Percentiles rank a stretch among this genome's conserved stretches.
phyloP scores from a whole-genome alignment of 2,797 vertebrate species.

The Acanthurus tractus region DNA sequence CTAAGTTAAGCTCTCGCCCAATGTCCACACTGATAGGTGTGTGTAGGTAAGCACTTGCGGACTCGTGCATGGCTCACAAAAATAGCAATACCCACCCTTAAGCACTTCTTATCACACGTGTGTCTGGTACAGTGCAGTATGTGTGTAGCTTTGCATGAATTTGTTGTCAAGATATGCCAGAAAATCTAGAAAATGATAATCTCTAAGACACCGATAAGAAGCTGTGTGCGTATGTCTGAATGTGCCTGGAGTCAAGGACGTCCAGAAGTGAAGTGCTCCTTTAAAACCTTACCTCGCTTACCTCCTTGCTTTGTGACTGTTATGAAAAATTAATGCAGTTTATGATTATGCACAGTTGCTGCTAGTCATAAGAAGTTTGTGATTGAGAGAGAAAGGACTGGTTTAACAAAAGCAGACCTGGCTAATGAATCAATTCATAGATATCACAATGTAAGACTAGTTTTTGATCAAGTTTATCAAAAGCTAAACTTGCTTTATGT shows the following conservation, averaged over 20 bases:
- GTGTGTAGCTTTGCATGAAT: not conserved
- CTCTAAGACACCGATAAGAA: slow-evolving; percentile 50
- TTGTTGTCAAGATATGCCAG: slow-evolving; percentile 28
- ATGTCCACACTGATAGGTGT: slow-evolving; percentile 31
- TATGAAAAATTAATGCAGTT: not conserved
- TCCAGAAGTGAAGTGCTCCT: not conserved
- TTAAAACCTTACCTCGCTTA: not conserved
- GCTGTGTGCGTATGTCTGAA: slow-evolving; percentile 26
- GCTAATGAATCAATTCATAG: not conserved
- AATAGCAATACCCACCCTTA: slow-evolving; percentile 51
- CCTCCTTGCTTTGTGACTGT: not conserved
- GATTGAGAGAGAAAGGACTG: not conserved
- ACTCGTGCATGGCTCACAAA: slow-evolving; percentile 37
- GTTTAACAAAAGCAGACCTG: not conserved
- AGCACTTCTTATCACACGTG: slow-evolving; percentile 16
- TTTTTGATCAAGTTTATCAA: no score
- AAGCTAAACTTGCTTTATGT: no score
- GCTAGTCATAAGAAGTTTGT: not conserved
- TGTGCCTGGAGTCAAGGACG: slow-evolving; percentile 44
- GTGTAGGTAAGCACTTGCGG: slow-evolving; percentile 32
- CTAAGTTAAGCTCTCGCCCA: slow-evolving; percentile 57
- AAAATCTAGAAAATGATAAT: slow-evolving; percentile 41
- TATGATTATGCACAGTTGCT: slow-evolving; percentile 3
- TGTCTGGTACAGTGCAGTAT: not conserved
- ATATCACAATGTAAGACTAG: not conserved